Percentiles rank a stretch among this genome's conserved stretches.
Evolutionary conservation across 2,888 invertebrate genomes (phyloP).

Genomic region (Acleris holmiana): DNA sequence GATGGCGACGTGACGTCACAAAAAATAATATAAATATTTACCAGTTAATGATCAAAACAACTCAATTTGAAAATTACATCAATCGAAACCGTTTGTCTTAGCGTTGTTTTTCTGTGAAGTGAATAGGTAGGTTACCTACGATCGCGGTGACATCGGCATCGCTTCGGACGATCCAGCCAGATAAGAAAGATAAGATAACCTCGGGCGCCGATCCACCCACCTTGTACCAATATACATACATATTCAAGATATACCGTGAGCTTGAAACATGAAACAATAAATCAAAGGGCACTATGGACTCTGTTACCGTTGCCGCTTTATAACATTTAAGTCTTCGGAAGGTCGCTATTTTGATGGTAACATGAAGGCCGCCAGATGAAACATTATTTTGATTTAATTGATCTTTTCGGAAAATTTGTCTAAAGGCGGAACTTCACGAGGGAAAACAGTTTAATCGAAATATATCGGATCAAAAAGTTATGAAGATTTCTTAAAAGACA

Average conservation of each 20-base stretch:
- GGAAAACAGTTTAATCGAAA: too few relatives aligned
- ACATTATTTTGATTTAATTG: too few relatives aligned
- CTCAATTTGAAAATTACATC: not conserved
- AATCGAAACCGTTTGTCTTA: not conserved
- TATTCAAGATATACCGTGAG: constrained; percentile 24
- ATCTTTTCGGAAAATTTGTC: too few relatives aligned
- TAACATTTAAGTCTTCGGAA: not conserved
- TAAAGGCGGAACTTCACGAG: too few relatives aligned
- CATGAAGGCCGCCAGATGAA: not conserved
- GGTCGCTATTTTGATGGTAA: too few relatives aligned
- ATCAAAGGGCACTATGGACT: constrained; percentile 12
- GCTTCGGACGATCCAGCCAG: constrained; percentile 43
- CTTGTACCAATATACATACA: constrained; percentile 32
- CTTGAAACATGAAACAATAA: constrained; percentile 11
- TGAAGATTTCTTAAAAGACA: too few relatives aligned
- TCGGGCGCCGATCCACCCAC: constrained; percentile 39
- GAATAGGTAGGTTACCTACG: not conserved
- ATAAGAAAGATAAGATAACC: constrained; percentile 56
- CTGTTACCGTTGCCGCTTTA: not conserved
- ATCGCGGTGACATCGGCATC: constrained; percentile 32
- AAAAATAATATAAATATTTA: not conserved
- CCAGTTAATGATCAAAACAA: not conserved
- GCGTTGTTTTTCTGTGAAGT: constrained; percentile 7
- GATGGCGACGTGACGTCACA: not conserved
- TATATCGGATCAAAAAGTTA: too few relatives aligned